Base-by-base conservation (phyloP, 2,113 vertebrate genomes). In the Lepidothrix coronata region DNA sequence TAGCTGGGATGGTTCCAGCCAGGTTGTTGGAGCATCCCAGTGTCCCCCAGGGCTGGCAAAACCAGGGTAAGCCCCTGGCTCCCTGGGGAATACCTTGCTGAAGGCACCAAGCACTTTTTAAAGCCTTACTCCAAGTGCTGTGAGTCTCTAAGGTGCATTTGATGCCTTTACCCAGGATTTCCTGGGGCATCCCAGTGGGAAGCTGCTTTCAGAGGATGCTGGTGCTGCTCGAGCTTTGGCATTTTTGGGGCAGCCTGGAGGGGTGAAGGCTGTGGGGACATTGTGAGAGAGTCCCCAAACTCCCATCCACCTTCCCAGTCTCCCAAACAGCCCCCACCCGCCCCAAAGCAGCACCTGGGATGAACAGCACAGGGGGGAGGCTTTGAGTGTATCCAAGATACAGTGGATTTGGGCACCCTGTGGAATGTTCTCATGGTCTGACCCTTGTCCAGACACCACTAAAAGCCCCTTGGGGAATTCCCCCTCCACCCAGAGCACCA, bases 381-480 rank as follows among this genome's bases (percentile, higher is more conserved):
- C 84, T 95, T 24, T 81, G 84, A 81, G 83, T 11, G 72, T 65
- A 43, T 90, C 96, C 81, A 66, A 58, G 89, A 84, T 54, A 87
- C 79, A 44, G 92, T 12, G 15, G 95, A 67, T 93, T 95, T 90
- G 94, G 97, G 88, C 91, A 62, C 41, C 92, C 65, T 79, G 89
- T 72, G 85, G 85, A 58, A 87, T 43, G 92, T 91, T 93, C 95
- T 85, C 91, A 43, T 85, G 91, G 85, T 88, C 79, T 75, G 91
- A 61, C 82, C 73, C 92, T 91, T 89, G 93, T 94, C 93, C 88
- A 58, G 94, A 57, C 5, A 51, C 79, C 93, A 67, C 79, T 14
- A 91, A 96, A 61, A 97, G 74, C 62, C 83, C 80, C 94, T 61
- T 68, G 85, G 93, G 93, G 84, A 70, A 31, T 85, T 85, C 70